A percentile compares a stretch with the other conserved stretches of the same genome.
phyloP scores from a whole-genome alignment of 2,113 vertebrate genomes.

The Neolamprologus variostigma region DNA sequence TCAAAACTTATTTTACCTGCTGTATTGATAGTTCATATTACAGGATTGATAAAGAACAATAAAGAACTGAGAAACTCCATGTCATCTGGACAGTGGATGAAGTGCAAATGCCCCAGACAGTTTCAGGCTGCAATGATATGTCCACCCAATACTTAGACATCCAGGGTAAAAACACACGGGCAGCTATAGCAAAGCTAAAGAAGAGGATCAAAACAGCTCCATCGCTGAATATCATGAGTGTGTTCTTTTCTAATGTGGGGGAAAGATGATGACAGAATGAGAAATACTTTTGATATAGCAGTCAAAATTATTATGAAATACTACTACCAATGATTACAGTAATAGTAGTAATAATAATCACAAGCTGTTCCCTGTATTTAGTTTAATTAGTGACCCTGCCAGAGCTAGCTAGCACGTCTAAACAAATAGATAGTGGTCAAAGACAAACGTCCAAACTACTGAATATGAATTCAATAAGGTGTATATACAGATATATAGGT shows the following conservation, averaged over 20 bases:
- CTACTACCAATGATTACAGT: not conserved
- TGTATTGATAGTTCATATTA: not conserved
- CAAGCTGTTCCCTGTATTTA: not conserved
- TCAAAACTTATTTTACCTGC: not conserved
- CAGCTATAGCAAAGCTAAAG: not conserved
- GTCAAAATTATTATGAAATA: not conserved
- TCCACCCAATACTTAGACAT: not conserved
- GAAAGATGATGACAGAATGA: not conserved
- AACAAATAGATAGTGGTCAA: not conserved
- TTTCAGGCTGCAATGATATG: not conserved
- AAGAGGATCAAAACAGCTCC: accelerated
- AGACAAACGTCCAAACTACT: not conserved
- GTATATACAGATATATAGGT: not conserved
- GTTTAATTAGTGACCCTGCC: not conserved
- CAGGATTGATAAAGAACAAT: not conserved
- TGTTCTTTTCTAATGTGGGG: not conserved
- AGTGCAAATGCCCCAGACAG: not conserved
- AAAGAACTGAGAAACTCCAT: not conserved
- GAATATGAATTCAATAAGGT: not conserved
- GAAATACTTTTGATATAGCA: not conserved
- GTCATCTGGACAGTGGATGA: not conserved
- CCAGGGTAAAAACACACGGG: accelerated
- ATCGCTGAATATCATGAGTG: not conserved
- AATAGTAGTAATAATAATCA: not conserved
- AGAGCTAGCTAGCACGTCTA: accelerated